phyloP scores from a whole-genome alignment of 92 coral and sea anemone genomes.

The Anthopleura xanthogrammica region DNA sequence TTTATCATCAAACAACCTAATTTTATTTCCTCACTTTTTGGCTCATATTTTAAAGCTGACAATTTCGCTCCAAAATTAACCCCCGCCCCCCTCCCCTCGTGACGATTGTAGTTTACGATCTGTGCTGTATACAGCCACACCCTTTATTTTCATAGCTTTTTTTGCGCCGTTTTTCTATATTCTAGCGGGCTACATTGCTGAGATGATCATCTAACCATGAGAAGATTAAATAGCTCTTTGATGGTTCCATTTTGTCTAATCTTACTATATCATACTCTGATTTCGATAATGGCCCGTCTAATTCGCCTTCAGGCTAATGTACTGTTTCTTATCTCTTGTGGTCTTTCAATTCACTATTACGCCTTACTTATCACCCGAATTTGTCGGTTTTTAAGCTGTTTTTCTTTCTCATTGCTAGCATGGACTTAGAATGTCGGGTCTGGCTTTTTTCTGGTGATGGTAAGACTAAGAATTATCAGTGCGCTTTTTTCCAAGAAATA shows the following conservation, averaged over 20 bases:
- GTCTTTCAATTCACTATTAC: conserved; percentile 2
- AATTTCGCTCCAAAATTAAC: no score
- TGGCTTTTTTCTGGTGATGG: neutral
- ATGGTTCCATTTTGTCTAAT: conserved; percentile 24
- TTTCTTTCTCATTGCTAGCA: neutral
- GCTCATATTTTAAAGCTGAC: neutral
- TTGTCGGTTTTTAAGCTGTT: conserved; percentile 8
- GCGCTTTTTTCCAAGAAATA: neutral
- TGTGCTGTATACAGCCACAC: neutral
- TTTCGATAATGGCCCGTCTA: conserved; percentile 27
- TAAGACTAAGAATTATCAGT: neutral
- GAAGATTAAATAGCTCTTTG: conserved; percentile 8
- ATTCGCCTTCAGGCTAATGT: conserved; percentile 30
- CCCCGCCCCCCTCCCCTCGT: no score
- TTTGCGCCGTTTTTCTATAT: neutral
- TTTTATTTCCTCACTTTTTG: neutral
- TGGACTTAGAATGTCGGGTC: neutral
- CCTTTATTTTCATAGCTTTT: neutral
- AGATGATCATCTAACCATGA: conserved; percentile 1
- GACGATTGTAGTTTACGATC: neutral
- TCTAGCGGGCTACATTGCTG: neutral
- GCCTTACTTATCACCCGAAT: conserved; percentile 6
- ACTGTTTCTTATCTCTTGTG: conserved; percentile 20
- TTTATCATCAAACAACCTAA: neutral
- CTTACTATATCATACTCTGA: conserved; percentile 18